These are phyloP conservation scores for Porites rus DNA, from an alignment of 92 coral and sea anemone genomes.

Conservation along the genomic window DNA sequence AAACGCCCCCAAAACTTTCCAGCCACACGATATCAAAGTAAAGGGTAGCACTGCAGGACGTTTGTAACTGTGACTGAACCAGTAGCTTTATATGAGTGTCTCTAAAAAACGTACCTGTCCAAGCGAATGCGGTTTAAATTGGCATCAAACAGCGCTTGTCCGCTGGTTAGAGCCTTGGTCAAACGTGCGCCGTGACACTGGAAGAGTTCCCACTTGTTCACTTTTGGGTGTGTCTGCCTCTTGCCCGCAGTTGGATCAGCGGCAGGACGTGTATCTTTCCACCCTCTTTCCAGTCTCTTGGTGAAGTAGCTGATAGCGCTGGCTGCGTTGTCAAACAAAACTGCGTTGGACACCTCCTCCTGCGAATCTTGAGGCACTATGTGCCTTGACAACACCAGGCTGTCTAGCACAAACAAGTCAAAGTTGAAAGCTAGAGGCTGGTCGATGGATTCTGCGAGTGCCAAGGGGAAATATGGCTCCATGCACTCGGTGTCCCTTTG, in stretches of 20 bases:
- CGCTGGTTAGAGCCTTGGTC: not conserved
- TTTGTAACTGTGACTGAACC: too few species aligned
- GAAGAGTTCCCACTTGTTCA: not conserved
- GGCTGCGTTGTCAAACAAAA: not conserved
- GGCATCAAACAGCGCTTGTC: not conserved
- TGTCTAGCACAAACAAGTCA: not conserved
- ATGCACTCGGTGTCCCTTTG: not conserved
- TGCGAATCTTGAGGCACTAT: not conserved
- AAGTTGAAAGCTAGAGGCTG: not conserved
- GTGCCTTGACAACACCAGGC: not conserved
- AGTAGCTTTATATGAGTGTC: too few species aligned
- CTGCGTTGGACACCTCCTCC: not conserved
- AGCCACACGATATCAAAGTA: too few species aligned
- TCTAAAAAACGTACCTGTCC: not conserved
- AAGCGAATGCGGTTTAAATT: not conserved
- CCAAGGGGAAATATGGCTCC: not conserved
- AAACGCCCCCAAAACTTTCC: not conserved
- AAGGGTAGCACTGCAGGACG: too few species aligned
- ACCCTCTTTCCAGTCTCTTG: not conserved
- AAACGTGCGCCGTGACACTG: not conserved
- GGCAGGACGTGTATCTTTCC: not conserved
- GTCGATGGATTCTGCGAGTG: not conserved
- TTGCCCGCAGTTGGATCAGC: too few species aligned
- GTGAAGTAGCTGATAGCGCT: not conserved
- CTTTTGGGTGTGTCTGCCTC: not conserved